phyloP scores from a whole-genome alignment of 1,140 invertebrate species.

The Coenobita brevimanus region DNA sequence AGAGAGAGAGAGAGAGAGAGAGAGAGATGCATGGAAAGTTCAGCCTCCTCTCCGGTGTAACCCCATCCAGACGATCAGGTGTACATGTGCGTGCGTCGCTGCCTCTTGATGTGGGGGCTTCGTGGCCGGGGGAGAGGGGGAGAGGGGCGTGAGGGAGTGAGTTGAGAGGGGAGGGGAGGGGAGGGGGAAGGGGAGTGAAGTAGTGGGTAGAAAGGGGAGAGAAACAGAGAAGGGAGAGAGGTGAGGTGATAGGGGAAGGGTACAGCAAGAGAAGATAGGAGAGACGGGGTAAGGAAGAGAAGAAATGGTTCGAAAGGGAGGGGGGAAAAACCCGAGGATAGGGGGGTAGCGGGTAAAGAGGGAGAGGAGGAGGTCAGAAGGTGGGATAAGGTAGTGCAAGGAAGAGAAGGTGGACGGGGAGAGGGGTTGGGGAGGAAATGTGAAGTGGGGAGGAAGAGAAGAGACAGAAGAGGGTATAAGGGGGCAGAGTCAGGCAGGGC shows the following conservation, averaged over 20 bases:
- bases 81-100: background rate
- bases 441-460: background rate
- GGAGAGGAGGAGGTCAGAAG: background rate
- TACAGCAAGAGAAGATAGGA: background rate
- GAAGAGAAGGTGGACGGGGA: background rate
- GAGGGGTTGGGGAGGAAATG: background rate
- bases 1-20: too few species aligned
- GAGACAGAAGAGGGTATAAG: background rate
- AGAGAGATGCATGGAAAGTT: too few species aligned
- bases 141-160: too few species aligned
- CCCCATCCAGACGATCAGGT: slow-evolving; percentile 30
- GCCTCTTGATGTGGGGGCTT: slow-evolving; percentile 9
- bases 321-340: background rate
- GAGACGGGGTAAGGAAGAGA: background rate
- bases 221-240: background rate
- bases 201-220: background rate
- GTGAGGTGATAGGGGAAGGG: background rate
- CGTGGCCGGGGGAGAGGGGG: too few species aligned
- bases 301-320: background rate
- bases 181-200: background rate
- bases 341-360: background rate
- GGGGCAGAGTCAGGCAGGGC: background rate
- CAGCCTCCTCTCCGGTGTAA: background rate
- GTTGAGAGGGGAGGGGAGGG: background rate
- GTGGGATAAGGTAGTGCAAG: background rate